Conservation (phyloP, 2,113 vertebrate species). For the Myocastor coypus region DNA sequence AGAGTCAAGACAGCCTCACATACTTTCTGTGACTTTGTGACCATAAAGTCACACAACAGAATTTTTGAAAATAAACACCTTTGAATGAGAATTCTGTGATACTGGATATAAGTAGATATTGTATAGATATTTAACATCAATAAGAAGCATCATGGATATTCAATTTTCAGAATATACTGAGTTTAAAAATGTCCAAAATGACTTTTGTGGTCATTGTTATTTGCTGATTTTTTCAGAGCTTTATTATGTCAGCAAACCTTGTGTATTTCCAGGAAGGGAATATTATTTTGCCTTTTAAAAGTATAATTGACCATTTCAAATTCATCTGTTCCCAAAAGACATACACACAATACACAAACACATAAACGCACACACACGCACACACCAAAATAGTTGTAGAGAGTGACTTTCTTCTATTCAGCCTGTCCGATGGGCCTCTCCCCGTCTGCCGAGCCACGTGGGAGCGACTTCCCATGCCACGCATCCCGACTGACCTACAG, state of each 20-base stretch:
- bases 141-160: neutral
- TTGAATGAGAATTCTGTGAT: neutral
- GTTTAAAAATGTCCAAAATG: neutral
- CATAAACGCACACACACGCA: neutral
- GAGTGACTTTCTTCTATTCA: too few relatives aligned
- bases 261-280: neutral
- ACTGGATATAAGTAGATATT: neutral
- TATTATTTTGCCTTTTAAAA: slow-evolving; percentile 27
- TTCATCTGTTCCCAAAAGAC: neutral
- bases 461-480: too few relatives aligned
- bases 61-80: neutral
- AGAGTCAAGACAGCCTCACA: neutral
- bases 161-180: neutral
- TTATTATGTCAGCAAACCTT: neutral
- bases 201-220: neutral
- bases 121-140: neutral
- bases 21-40: neutral
- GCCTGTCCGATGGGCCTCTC: too few relatives aligned
- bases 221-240: neutral
- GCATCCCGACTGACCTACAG: too few relatives aligned
- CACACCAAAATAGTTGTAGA: neutral
- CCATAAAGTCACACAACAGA: neutral
- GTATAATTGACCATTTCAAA: slow-evolving; percentile 3
- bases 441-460: too few relatives aligned
- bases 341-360: neutral